Base-by-base conservation (phyloP, 92 coral and sea anemone genomes). In the Desmophyllum pertusum region DNA sequence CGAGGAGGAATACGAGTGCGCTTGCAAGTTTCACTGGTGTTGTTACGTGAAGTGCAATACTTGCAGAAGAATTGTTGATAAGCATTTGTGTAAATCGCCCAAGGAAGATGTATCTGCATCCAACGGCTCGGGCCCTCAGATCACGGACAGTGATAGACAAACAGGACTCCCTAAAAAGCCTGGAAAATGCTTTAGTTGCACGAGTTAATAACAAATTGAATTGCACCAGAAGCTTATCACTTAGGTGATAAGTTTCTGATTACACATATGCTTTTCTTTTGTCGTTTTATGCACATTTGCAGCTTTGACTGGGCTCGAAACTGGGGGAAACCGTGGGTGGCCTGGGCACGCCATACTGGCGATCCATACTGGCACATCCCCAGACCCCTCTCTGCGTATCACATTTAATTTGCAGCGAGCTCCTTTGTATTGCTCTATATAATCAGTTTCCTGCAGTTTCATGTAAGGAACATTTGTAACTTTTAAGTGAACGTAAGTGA, bases 11-110 rank as follows among this genome's bases (percentile, higher is more conserved):
- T 79, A 88, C 81, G 88, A 94, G 45, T 96, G 99, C 70, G 81
- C 45, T 46, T 96, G 99, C 48, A 78, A 89, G 87, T 94, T 96
- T 73, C 91, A 96, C 25, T 96, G 99, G 99, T 96, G 99, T 57
- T 96, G 99, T 45, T 73, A 43, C 59, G 94, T 96, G 0, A 89
- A 92, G 71, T 96, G 99, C 53, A 84, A 91, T 31, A 89, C 52
- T 40, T 96, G 98, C 83, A 94, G 94, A 53, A 83, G 89, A 70
- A 92, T 88, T 18, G 91, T 92, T 55, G 92, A 94, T 68, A 92
- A 73, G 33, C 90, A 94, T 78, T 74, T 92, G 27, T 96, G 99
- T 64, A 95, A 91, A 65, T 90, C 89, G 25, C 85, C 81, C 19
- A 59, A 85, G 61, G 63, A 83, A 19, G 39, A 33, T 14, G 36